These are phyloP conservation scores for Cercopithecus diana DNA, from an alignment of 2,797 vertebrate species.

Conservation along the genomic window DNA sequence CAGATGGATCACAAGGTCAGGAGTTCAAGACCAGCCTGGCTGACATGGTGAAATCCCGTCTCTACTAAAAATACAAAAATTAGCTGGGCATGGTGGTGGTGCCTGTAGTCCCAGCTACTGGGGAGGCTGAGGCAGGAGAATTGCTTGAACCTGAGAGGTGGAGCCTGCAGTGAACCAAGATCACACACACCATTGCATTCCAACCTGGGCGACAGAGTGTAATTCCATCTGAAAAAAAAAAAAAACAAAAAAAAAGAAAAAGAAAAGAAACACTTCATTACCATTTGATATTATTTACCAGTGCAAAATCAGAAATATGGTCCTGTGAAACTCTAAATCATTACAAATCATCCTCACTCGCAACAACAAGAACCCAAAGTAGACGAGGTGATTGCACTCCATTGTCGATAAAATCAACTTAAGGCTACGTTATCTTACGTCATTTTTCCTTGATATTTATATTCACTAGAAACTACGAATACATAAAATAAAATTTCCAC, in stretches of 20 bases:
- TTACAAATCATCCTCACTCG: not conserved
- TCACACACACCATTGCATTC: too few species aligned
- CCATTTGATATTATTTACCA: not conserved
- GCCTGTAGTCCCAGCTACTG: too few species aligned
- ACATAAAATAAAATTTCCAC: not conserved
- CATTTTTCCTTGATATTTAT: not conserved
- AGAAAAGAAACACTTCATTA: not conserved
- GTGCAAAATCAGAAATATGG: not conserved
- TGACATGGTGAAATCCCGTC: too few species aligned
- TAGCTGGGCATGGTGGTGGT: too few species aligned
- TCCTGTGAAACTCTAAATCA: not conserved
- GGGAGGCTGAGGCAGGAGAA: too few species aligned
- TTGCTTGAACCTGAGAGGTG: too few species aligned
- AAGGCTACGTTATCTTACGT: not conserved
- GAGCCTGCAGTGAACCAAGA: too few species aligned
- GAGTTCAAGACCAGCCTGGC: too few species aligned
- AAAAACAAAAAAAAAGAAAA: not conserved
- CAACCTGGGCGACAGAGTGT: too few species aligned
- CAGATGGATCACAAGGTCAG: too few species aligned
- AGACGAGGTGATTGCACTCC: not conserved
- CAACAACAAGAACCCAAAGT: not conserved
- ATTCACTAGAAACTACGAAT: not conserved
- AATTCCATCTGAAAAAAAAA: too few species aligned
- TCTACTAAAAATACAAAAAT: too few species aligned
- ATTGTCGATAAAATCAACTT: not conserved